phyloP scores from a whole-genome alignment of 2,113 vertebrate species.

The Penelope pileata region DNA sequence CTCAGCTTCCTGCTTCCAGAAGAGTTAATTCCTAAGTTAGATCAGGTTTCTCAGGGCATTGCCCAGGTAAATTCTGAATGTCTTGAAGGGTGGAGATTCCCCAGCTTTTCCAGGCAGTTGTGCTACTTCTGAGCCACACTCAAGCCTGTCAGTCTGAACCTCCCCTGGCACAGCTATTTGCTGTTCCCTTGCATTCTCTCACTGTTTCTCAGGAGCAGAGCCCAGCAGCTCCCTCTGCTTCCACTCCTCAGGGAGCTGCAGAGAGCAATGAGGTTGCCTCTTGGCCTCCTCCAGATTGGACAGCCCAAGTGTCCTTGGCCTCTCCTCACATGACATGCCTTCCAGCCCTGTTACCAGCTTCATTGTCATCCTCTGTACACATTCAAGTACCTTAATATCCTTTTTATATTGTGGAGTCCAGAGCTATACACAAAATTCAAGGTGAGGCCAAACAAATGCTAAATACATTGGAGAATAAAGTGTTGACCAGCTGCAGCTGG shows the following conservation, averaged over 20 bases:
- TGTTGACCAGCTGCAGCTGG: not conserved
- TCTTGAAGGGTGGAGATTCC: not conserved
- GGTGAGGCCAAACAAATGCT: not conserved
- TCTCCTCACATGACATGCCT: not conserved
- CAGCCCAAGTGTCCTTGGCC: not conserved
- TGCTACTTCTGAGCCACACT: not conserved
- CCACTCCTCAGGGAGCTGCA: not conserved
- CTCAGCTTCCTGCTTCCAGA: not conserved
- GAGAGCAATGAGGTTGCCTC: not conserved
- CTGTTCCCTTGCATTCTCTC: not conserved
- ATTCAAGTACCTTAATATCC: not conserved
- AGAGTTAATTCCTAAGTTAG: not conserved
- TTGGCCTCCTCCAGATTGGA: not conserved
- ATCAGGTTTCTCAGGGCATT: not conserved
- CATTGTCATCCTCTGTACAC: not conserved
- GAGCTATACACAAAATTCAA: not conserved
- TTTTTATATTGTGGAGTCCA: not conserved
- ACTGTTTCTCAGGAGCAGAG: not conserved
- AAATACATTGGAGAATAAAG: not conserved
- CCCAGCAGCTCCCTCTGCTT: not conserved
- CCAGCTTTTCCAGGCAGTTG: not conserved
- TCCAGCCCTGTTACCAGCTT: not conserved
- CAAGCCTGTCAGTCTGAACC: not conserved
- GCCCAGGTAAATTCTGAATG: not conserved
- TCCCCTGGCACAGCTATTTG: not conserved